Evolutionary conservation across 1,140 invertebrate species (phyloP).

Genomic region (Galendromus occidentalis): DNA sequence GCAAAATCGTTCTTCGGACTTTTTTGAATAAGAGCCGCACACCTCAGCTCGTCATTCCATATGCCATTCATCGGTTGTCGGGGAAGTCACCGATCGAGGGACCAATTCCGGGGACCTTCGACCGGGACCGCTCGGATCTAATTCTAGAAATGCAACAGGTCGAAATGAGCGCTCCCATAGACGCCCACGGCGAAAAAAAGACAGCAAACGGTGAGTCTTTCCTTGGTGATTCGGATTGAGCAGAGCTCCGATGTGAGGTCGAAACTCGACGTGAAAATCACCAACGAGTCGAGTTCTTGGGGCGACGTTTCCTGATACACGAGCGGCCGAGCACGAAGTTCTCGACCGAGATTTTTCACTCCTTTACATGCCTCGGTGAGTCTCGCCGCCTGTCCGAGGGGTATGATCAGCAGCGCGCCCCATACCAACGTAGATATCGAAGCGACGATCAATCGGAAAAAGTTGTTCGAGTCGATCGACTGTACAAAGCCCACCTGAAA

Average conservation of each 20-base stretch:
- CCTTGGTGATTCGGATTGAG: neutral
- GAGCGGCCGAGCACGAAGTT: neutral
- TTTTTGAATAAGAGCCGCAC: too few relatives aligned
- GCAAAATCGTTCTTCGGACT: too few relatives aligned
- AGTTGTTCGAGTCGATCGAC: slow-evolving; percentile 6
- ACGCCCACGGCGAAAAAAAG: neutral
- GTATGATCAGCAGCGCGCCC: neutral
- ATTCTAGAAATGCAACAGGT: slow-evolving; percentile 8
- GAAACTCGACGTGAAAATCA: neutral
- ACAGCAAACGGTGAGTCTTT: neutral
- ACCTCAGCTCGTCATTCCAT: too few relatives aligned
- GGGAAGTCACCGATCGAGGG: too few relatives aligned
- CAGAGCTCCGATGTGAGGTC: neutral
- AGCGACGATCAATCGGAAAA: neutral
- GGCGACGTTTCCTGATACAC: neutral
- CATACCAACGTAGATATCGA: neutral
- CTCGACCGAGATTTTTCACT: neutral
- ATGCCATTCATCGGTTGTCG: too few relatives aligned
- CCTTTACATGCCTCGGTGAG: neutral
- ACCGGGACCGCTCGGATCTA: too few relatives aligned
- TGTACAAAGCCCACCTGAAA: slow-evolving; percentile 3
- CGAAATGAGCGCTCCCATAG: neutral
- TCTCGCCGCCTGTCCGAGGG: neutral
- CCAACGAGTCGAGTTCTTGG: neutral
- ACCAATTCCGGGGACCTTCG: too few relatives aligned